Evolutionary conservation across 37 sponge, comb jelly and placozoan genomes (phyloP), one percentile per base, ranked within the genome.

Genomic region (Geodia barretti): DNA sequence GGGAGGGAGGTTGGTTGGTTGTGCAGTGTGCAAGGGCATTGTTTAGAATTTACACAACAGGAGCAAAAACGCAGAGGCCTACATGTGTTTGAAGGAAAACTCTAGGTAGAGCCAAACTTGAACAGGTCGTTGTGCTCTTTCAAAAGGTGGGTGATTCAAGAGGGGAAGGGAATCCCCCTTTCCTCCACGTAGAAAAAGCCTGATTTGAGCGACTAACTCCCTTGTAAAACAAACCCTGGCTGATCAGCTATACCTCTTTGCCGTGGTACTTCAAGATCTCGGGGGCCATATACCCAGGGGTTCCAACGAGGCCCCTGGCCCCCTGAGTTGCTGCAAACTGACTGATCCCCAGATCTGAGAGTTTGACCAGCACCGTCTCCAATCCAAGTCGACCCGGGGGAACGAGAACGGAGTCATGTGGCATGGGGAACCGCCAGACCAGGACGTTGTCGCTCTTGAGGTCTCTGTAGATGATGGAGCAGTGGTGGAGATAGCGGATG

Each of bases 211-310:
- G n/a, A n/a, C n/a, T n/a, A n/a, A n/a, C n/a, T n/a, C n/a, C n/a
- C n/a, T n/a, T n/a, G n/a, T n/a, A n/a, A n/a, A n/a, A n/a, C n/a
- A n/a, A n/a, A n/a, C n/a, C n/a, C n/a, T n/a, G n/a, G n/a, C n/a
- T n/a, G n/a, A 29, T 72, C 9, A 24, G 23, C 5, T 41, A 24
- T 31, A 84, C 78, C 65, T 90, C 82, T 28, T 76, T 75, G 3
- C 84, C 91, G 21, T 85, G 88, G 14, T 96, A 87, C 71, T 82
- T 87, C 32, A 87, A 63, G 0, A 96, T 86, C 81, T 96, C 96
- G 23, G 96, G 96, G 30, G 96, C 93, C 70, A 96, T 96, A 77
- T 79, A 92, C 2, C 96, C 96, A 0, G n/a, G 88, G 14, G 96
- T 96, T 17, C 96, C 96, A 8, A 79, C 87, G 26, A 77, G 71